phyloP scores from a whole-genome alignment of 2,113 vertebrate genomes.

The Ophthalmolycus amberensis region DNA sequence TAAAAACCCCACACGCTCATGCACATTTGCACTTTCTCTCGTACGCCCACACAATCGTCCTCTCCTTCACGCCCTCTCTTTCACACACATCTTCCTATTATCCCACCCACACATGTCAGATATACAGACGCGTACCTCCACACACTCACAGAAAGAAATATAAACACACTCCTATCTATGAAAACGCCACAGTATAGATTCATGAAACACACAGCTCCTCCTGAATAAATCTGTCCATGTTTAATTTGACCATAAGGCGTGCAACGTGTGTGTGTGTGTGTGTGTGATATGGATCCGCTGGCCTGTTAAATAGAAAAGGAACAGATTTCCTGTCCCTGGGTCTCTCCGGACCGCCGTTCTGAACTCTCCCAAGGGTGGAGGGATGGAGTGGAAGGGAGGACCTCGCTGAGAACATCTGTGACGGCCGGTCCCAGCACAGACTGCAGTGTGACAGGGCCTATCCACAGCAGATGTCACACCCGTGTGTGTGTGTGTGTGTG shows the following conservation, averaged over 20 bases:
- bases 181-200: not conserved
- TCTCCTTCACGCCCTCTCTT: not conserved
- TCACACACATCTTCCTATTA: not conserved
- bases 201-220: conserved; percentile 1
- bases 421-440: conserved; percentile 55
- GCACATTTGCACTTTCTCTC: conserved; percentile 16
- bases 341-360: conserved; percentile 49
- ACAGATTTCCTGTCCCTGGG: conserved; percentile 63
- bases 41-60: conserved; percentile 10
- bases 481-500: conserved; percentile 35
- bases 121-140: not conserved
- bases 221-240: conserved; percentile 20
- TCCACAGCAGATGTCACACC: conserved; percentile 67
- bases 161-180: not conserved
- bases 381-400: conserved; percentile 50
- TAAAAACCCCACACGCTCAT: not conserved
- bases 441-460: conserved; percentile 61
- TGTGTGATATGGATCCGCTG: conserved; percentile 26
- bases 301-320: conserved; percentile 43
- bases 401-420: conserved; percentile 73
- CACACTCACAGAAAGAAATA: conserved; percentile 3
- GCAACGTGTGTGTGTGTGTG: not conserved
- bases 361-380: conserved; percentile 59
- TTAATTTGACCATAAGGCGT: conserved; percentile 6
- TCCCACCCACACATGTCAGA: not conserved